phyloP scores from a whole-genome alignment of 2,797 vertebrate species.

The Stomatorhinus walkeri region DNA sequence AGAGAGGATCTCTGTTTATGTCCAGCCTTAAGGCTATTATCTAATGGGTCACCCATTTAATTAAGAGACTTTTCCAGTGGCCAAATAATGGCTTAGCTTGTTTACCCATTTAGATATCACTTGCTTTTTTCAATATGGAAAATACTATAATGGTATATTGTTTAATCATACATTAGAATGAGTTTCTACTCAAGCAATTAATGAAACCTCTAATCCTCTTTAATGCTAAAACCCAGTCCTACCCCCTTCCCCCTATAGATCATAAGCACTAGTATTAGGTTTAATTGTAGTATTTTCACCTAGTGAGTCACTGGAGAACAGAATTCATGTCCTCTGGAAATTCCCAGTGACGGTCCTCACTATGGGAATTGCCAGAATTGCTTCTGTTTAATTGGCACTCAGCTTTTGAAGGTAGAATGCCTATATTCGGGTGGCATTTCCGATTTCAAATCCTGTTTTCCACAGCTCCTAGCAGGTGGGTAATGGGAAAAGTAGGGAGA shows the following conservation, averaged over 20 bases:
- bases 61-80: background rate
- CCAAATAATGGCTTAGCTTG: background rate
- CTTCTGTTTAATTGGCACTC: background rate
- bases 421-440: background rate
- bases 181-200: background rate
- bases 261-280: background rate
- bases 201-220: background rate
- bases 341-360: background rate
- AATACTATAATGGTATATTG: background rate
- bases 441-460: background rate
- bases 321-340: background rate
- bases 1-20: background rate
- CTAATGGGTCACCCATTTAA: background rate
- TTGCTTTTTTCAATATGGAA: background rate
- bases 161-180: background rate
- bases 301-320: background rate
- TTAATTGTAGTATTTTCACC: background rate
- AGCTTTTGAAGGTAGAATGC: background rate
- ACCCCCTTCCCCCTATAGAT: background rate
- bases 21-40: conserved; percentile 1
- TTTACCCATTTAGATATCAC: background rate
- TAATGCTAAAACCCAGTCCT: background rate
- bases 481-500: background rate
- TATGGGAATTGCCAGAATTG: background rate
- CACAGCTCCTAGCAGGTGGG: background rate